These are phyloP conservation scores for Tenrec ecaudatus DNA, from an alignment of 2,113 vertebrate species.

Conservation along the genomic window DNA sequence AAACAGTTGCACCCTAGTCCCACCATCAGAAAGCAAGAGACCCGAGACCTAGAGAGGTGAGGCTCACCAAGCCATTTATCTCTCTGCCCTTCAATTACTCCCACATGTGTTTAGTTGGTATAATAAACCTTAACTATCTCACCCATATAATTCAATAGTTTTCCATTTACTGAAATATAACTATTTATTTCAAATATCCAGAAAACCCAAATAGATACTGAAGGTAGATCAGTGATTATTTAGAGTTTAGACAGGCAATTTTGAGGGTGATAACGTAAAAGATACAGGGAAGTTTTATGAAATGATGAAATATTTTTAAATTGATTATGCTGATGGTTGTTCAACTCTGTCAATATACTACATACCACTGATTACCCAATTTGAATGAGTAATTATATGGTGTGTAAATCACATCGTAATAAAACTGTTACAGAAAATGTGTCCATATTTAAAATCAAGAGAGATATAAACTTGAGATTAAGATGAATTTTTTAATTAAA, in stretches of 20 bases:
- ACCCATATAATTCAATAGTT: not conserved
- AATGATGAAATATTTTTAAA: not conserved
- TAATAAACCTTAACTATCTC: too few species aligned
- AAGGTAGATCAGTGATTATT: not conserved
- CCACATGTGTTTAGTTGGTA: too few species aligned
- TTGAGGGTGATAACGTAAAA: not conserved
- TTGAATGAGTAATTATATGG: not conserved
- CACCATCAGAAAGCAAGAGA: too few species aligned
- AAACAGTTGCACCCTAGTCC: too few species aligned
- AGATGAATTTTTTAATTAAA: not conserved
- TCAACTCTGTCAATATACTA: not conserved
- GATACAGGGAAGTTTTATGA: not conserved
- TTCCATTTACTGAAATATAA: too few species aligned
- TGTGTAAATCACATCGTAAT: not conserved
- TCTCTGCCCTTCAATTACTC: too few species aligned
- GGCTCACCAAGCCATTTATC: too few species aligned
- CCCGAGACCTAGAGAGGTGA: too few species aligned
- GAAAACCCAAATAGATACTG: not conserved
- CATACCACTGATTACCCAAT: not conserved
- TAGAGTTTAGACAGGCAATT: not conserved
- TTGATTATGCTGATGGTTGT: not conserved
- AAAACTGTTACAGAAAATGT: not conserved
- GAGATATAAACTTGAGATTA: not conserved
- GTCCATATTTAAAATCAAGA: not conserved
- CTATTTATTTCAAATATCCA: not conserved